These are phyloP conservation scores for Lemur catta DNA, from an alignment of 2,797 vertebrate species.

Conservation along the genomic window DNA sequence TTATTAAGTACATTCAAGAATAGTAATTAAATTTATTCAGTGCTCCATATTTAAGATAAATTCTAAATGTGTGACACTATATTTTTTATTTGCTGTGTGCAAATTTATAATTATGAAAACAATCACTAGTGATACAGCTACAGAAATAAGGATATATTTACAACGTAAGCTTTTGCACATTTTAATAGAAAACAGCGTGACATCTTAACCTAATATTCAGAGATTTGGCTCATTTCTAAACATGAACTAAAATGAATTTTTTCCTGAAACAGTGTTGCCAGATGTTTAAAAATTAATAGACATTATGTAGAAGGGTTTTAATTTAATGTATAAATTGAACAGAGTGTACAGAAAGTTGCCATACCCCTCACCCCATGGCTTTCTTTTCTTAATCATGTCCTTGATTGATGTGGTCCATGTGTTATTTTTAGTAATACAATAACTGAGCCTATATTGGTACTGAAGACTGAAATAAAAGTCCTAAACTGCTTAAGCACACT, in stretches of 20 bases:
- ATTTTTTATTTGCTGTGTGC: not conserved
- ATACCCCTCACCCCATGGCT: not conserved
- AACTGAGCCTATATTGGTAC: not conserved
- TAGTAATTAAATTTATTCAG: not conserved
- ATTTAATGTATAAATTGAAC: not conserved
- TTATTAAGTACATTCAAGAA: not conserved
- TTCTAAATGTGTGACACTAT: not conserved
- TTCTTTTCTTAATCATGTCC: not conserved
- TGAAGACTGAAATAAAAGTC: not conserved
- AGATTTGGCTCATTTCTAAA: not conserved
- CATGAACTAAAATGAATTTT: not conserved
- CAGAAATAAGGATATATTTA: not conserved
- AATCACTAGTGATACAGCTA: not conserved
- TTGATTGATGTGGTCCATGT: not conserved
- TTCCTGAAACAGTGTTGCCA: not conserved
- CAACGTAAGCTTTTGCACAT: not conserved
- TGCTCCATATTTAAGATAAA: not conserved
- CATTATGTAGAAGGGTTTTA: not conserved
- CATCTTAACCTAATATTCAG: no score
- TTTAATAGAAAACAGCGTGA: not conserved
- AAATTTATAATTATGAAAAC: not conserved
- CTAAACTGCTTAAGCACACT: not conserved
- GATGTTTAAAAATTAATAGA: not conserved
- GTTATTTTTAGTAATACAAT: no score
- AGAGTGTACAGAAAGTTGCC: not conserved